phyloP scores from a whole-genome alignment of 2,888 invertebrate genomes.

The Gasteruption jaculator region DNA sequence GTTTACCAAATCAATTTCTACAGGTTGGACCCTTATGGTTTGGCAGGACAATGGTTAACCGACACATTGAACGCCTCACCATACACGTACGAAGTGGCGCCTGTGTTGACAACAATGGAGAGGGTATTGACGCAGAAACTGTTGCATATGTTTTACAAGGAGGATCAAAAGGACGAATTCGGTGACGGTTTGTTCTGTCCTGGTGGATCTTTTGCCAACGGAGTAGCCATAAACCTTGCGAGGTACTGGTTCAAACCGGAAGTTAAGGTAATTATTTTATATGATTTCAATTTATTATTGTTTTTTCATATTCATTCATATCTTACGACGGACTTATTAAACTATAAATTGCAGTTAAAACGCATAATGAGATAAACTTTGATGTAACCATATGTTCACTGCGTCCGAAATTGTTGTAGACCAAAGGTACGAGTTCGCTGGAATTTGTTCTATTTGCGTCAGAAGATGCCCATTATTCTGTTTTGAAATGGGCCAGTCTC shows the following conservation, averaged over 20 bases:
- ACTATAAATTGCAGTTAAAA: too few species aligned
- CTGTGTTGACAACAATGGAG: slow-evolving; percentile 57
- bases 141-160: slow-evolving; percentile 52
- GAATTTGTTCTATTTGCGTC: slow-evolving; percentile 55
- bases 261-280: slow-evolving; percentile 45
- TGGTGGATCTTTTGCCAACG: slow-evolving; percentile 60
- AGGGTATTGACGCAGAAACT: slow-evolving; percentile 51
- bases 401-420: slow-evolving; percentile 11
- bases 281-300: too few species aligned
- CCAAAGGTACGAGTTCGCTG: slow-evolving; percentile 44
- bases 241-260: slow-evolving; percentile 53
- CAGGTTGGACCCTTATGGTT: slow-evolving; percentile 55
- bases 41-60: slow-evolving; percentile 55
- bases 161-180: slow-evolving; percentile 29
- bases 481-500: slow-evolving; percentile 57
- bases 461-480: slow-evolving; percentile 61
- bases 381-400: too few species aligned
- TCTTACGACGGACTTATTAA: too few species aligned
- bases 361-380: too few species aligned
- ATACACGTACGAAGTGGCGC: slow-evolving; percentile 59
- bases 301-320: background rate
- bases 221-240: slow-evolving; percentile 56
- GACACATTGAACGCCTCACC: slow-evolving; percentile 55
- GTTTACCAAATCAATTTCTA: slow-evolving; percentile 5
- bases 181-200: slow-evolving; percentile 57